Evolutionary conservation across 2,888 invertebrate species (phyloP).

Genomic region (Aleiodes alternator): DNA sequence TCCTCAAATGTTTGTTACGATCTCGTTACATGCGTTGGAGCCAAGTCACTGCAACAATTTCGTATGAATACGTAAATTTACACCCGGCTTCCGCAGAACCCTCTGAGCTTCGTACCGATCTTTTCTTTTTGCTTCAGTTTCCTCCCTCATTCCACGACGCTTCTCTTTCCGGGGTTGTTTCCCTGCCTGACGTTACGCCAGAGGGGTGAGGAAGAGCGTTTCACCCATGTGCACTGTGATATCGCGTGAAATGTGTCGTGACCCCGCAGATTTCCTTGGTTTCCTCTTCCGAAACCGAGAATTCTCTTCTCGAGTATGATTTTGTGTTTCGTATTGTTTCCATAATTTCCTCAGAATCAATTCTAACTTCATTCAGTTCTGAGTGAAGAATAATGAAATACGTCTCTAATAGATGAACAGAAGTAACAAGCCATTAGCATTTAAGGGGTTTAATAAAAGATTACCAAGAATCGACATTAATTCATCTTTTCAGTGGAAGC

Average conservation of each 20-base stretch:
- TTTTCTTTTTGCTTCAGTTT: conserved; percentile 49
- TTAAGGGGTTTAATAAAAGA: no score
- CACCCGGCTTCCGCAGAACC: conserved; percentile 42
- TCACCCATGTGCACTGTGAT: conserved; percentile 53
- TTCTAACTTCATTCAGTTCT: no score
- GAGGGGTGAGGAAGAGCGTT: conserved; percentile 57
- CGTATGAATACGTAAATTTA: conserved; percentile 41
- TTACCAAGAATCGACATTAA: conserved; percentile 29
- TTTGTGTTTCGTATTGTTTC: neutral
- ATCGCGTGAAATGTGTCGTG: conserved; percentile 66
- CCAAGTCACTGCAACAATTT: conserved; percentile 36
- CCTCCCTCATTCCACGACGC: conserved; percentile 40
- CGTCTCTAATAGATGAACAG: no score
- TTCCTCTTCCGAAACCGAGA: conserved; percentile 49
- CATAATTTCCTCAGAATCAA: neutral
- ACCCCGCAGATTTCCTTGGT: conserved; percentile 37
- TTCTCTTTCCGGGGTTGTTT: conserved; percentile 52
- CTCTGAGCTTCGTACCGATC: conserved; percentile 42
- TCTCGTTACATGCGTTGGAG: conserved; percentile 43
- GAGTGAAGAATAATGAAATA: conserved; percentile 33
- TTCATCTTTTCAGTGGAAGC: conserved; percentile 62
- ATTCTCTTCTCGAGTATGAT: conserved; percentile 28
- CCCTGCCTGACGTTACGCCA: conserved; percentile 54
- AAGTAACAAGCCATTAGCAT: no score
- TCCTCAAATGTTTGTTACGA: conserved; percentile 35